Conservation (phyloP, 2,113 vertebrate genomes). For the Istiophorus platypterus region DNA sequence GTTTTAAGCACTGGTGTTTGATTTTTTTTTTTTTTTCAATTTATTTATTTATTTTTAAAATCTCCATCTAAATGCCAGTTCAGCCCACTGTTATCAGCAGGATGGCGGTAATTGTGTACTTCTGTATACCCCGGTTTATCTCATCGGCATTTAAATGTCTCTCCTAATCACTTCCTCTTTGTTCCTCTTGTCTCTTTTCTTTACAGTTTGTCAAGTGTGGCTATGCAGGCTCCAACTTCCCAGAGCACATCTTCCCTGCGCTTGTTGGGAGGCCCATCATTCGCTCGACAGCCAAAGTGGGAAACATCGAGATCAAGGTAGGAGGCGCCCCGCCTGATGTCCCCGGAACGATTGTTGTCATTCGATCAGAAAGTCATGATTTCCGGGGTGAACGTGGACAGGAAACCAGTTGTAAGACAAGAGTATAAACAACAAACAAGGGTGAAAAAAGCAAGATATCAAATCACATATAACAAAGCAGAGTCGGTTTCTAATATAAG, state of each 20-base stretch:
- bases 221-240: constrained; percentile 99
- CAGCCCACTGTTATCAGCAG: neutral
- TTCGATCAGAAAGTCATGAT: neutral
- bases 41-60: neutral
- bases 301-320: constrained; percentile 99
- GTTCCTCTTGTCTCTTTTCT: constrained; percentile 6
- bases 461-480: neutral
- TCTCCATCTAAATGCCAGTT: neutral
- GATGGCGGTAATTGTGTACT: neutral
- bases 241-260: constrained; percentile 99
- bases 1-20: neutral
- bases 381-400: neutral
- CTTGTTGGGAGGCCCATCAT: constrained; percentile 99
- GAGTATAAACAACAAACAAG: neutral
- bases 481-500: neutral
- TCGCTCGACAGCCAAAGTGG: constrained; percentile 99
- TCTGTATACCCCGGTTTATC: neutral
- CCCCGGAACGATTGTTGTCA: neutral
- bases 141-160: neutral
- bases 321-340: constrained; percentile 35
- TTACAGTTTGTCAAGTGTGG: constrained; percentile 98
- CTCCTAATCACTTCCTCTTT: constrained; percentile 39
- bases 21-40: no score
- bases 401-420: neutral
- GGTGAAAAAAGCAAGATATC: neutral